These are phyloP conservation scores for Mustela lutreola DNA, from an alignment of 2,113 vertebrate genomes.

Conservation along the genomic window DNA sequence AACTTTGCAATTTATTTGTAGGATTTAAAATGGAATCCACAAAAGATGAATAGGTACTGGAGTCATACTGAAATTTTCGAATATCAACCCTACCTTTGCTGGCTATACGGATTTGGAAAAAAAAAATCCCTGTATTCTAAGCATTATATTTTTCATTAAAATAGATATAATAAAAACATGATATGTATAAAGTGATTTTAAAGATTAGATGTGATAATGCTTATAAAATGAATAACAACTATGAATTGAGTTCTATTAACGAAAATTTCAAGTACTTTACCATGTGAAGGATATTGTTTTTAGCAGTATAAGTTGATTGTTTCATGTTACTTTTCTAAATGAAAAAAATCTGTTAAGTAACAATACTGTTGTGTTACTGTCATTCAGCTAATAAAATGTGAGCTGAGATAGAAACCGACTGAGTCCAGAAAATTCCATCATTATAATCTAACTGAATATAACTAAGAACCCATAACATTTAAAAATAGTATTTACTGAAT, in stretches of 20 bases:
- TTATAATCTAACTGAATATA: neutral
- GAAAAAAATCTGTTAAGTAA: neutral
- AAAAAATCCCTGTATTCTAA: neutral
- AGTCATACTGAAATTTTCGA: neutral
- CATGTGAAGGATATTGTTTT: neutral
- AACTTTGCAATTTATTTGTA: neutral
- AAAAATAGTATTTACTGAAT: neutral
- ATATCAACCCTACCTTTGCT: neutral
- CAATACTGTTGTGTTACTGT: neutral
- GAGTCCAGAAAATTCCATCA: neutral
- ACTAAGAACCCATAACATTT: neutral
- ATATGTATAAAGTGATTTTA: neutral
- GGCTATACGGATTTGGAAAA: neutral
- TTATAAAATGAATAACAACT: neutral
- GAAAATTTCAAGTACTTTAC: neutral
- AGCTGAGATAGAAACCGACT: neutral
- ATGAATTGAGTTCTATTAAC: neutral
- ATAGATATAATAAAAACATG: neutral
- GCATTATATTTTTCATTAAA: constrained; percentile 3
- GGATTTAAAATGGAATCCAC: neutral
- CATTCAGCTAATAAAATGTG: neutral
- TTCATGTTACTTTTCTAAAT: neutral
- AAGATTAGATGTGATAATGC: neutral
- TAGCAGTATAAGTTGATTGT: neutral
- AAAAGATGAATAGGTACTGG: neutral